Conservation (phyloP, 92 coral and sea anemone species). For the Scolanthus callimorphus region DNA sequence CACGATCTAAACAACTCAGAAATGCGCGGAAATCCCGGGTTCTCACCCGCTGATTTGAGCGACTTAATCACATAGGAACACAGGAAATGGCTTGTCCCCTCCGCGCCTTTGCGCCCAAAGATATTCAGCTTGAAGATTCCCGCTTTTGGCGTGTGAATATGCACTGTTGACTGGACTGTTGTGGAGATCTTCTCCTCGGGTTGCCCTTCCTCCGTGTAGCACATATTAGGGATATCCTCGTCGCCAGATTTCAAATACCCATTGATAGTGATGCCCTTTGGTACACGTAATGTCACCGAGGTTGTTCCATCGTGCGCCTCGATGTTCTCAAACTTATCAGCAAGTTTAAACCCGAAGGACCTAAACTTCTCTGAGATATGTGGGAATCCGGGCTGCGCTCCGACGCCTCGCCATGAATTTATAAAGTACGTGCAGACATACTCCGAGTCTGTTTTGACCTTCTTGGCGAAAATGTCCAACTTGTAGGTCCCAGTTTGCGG, state of each 20-base stretch:
- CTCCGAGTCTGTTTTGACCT: slow-evolving; percentile 20
- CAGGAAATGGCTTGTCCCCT: slow-evolving; percentile 36
- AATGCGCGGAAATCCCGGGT: slow-evolving; percentile 67
- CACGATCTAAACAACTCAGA: slow-evolving; percentile 51
- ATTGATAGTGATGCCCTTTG: slow-evolving; percentile 37
- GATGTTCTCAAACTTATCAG: slow-evolving; percentile 58
- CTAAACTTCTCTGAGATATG: slow-evolving; percentile 38
- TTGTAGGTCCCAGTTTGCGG: slow-evolving; percentile 71
- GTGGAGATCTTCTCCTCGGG: slow-evolving; percentile 1
- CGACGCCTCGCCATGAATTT: slow-evolving; percentile 47
- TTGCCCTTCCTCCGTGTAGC: slow-evolving; percentile 25
- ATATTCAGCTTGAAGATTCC: slow-evolving; percentile 64
- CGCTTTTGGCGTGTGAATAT: slow-evolving; percentile 55
- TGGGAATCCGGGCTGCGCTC: slow-evolving; percentile 67
- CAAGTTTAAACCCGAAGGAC: slow-evolving; percentile 37
- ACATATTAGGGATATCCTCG: slow-evolving; percentile 53
- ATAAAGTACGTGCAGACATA: slow-evolving; percentile 68
- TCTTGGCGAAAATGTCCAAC: slow-evolving; percentile 51
- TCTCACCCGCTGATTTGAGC: slow-evolving; percentile 50
- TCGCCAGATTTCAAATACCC: slow-evolving; percentile 49
- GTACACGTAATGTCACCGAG: slow-evolving; percentile 45
- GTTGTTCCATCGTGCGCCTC: slow-evolving; percentile 57
- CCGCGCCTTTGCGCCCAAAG: slow-evolving; percentile 42
- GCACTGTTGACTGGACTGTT: slow-evolving; percentile 17
- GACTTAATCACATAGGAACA: slow-evolving; percentile 72